Conservation (phyloP, 2,888 invertebrate species). For the Yponomeuta cagnagella region DNA sequence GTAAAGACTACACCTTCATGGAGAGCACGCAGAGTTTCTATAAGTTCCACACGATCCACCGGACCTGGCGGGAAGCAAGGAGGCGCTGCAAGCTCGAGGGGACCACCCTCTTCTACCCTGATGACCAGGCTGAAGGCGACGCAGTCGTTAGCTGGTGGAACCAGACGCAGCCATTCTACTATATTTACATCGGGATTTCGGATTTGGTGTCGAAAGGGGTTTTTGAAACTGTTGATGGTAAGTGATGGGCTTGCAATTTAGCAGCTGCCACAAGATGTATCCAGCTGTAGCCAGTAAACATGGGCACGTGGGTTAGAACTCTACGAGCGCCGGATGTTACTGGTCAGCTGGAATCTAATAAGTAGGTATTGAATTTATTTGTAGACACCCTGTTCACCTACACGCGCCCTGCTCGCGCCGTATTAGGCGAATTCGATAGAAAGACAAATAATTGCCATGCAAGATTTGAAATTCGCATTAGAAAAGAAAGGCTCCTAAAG, state of each 20-base stretch:
- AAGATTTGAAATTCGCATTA: too few relatives aligned
- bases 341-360: too few relatives aligned
- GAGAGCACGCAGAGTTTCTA: conserved; percentile 43
- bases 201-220: conserved; percentile 39
- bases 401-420: too few relatives aligned
- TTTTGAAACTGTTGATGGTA: conserved; percentile 41
- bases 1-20: conserved; percentile 49
- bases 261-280: too few relatives aligned
- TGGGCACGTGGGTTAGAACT: too few relatives aligned
- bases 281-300: too few relatives aligned
- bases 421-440: too few relatives aligned
- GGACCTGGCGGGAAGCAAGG: conserved; percentile 45
- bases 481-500: too few relatives aligned
- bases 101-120: conserved; percentile 46
- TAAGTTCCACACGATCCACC: conserved; percentile 47
- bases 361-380: too few relatives aligned
- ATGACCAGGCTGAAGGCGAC: conserved; percentile 38
- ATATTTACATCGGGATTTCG: conserved; percentile 43
- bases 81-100: conserved; percentile 45
- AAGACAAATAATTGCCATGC: too few relatives aligned
- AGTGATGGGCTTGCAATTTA: conserved; percentile 15
- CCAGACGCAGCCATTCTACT: conserved; percentile 27
- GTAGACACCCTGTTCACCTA: too few relatives aligned
- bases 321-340: too few relatives aligned
- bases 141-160: conserved; percentile 34